These are phyloP conservation scores for Caenorhabditis brenneri DNA, from an alignment of 1,140 invertebrate species.

Conservation along the genomic window DNA sequence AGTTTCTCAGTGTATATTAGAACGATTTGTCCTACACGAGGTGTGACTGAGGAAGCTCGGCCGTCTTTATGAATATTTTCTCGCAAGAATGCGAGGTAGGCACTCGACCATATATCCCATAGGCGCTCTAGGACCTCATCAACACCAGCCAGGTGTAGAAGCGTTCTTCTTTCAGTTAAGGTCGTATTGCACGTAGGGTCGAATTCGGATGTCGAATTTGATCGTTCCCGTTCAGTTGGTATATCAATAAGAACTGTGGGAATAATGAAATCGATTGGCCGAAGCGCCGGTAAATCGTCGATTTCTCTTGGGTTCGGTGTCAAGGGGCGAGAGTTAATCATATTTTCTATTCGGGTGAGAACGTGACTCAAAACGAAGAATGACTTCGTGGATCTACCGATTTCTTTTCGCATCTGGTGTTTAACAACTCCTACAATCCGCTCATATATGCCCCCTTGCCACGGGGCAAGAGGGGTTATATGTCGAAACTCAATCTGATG, in stretches of 20 bases:
- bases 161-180: too few relatives aligned
- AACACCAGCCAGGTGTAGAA: too few relatives aligned
- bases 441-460: conserved; percentile 37
- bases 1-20: too few relatives aligned
- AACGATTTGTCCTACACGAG: too few relatives aligned
- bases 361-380: background rate
- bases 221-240: too few relatives aligned
- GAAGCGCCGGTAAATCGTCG: background rate
- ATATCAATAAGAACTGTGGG: background rate
- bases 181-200: too few relatives aligned
- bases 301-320: background rate
- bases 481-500: background rate
- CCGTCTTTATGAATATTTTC: too few relatives aligned
- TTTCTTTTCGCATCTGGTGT: background rate
- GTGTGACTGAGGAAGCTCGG: too few relatives aligned
- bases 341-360: background rate
- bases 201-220: too few relatives aligned
- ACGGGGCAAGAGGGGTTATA: conserved; percentile 1
- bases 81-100: too few relatives aligned
- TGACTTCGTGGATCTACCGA: background rate
- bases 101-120: too few relatives aligned
- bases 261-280: background rate
- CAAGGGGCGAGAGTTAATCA: background rate
- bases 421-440: conserved; percentile 26
- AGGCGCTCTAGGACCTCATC: too few relatives aligned